phyloP scores from a whole-genome alignment of 2,113 vertebrate genomes.

The Actenoides hombroni region DNA sequence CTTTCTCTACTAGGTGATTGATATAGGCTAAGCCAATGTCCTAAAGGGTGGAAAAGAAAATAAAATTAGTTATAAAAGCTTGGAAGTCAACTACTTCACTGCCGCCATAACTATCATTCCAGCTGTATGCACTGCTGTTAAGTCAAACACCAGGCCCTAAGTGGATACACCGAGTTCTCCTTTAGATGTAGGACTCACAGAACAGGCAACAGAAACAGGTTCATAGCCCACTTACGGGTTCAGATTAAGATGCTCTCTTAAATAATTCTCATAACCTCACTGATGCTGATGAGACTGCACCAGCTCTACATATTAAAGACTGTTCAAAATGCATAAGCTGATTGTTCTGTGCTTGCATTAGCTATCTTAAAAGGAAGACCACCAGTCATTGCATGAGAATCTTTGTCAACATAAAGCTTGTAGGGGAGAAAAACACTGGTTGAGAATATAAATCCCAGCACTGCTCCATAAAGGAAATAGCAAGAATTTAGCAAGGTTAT shows the following conservation, averaged over 20 bases:
- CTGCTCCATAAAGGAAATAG: neutral
- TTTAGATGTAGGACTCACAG: neutral
- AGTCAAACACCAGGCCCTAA: neutral
- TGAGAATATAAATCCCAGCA: neutral
- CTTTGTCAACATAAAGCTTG: neutral
- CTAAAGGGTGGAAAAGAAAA: slow-evolving; percentile 59
- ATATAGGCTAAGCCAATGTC: slow-evolving; percentile 95
- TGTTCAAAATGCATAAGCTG: neutral
- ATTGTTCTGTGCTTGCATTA: neutral
- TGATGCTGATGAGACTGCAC: neutral
- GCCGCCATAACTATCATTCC: neutral
- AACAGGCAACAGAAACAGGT: neutral
- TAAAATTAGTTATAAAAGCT: neutral
- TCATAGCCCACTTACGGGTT: neutral
- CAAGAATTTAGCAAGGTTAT: neutral
- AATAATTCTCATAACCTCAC: neutral
- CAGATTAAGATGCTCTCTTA: neutral
- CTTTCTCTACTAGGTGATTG: slow-evolving; percentile 90
- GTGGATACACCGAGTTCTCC: neutral
- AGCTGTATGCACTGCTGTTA: neutral
- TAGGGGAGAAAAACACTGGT: neutral
- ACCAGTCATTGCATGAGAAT: neutral
- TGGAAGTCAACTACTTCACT: neutral
- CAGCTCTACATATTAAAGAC: neutral
- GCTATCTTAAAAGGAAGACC: neutral